A percentile compares a stretch with the other conserved stretches of the same genome.
phyloP scores from a whole-genome alignment of 2,797 vertebrate species.

The Masticophis lateralis region DNA sequence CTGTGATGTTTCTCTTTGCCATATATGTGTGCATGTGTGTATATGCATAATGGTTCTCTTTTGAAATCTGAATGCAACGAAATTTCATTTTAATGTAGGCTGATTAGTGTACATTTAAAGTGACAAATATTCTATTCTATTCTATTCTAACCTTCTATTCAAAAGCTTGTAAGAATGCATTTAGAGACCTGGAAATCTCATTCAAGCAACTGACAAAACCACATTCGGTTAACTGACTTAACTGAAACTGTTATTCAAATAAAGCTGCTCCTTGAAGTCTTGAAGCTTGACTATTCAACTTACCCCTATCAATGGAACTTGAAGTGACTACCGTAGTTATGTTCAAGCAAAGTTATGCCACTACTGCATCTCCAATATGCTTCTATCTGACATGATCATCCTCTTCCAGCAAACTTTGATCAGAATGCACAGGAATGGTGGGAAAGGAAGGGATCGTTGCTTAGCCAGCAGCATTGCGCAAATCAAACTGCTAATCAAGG shows the following conservation, averaged over 20 bases:
- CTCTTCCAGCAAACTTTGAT: background rate
- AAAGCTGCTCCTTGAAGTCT: background rate
- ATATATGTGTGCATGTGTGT: no score
- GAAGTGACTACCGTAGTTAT: background rate
- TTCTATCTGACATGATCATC: background rate
- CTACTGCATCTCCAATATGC: background rate
- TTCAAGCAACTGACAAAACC: background rate
- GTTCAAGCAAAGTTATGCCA: background rate
- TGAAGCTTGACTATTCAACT: background rate
- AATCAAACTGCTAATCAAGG: background rate
- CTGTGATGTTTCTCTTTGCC: no score
- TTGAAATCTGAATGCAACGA: no score
- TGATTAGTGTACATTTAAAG: no score
- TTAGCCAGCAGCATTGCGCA: background rate
- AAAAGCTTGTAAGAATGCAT: background rate
- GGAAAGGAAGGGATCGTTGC: background rate
- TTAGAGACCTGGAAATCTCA: background rate
- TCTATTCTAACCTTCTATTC: no score
- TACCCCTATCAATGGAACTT: background rate
- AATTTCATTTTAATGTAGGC: no score
- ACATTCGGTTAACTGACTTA: background rate
- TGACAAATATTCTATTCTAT: no score
- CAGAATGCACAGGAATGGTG: background rate
- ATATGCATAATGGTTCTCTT: no score
- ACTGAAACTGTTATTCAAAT: background rate